Percentiles rank a stretch among this genome's conserved stretches.
These are phyloP conservation scores for Parnassius smintheus DNA, from an alignment of 2,888 invertebrate species.

Conservation along the genomic window DNA sequence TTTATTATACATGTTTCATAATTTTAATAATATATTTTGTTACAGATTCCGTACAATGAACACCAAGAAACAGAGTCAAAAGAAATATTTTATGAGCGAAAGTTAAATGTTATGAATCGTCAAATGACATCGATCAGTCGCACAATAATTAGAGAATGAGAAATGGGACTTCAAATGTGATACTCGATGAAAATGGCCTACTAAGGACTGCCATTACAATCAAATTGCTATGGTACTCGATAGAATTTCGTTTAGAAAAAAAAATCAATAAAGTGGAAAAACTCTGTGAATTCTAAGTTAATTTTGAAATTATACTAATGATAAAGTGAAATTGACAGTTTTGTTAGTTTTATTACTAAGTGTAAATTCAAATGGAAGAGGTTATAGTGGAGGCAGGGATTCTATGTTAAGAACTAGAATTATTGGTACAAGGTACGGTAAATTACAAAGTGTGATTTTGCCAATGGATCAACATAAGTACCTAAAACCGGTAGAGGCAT, in stretches of 20 bases:
- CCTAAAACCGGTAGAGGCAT: slow-evolving; percentile 89
- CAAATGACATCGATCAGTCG: slow-evolving; percentile 36
- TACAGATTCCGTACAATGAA: slow-evolving; percentile 16
- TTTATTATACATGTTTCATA: too few species aligned
- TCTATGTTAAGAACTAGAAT: slow-evolving; percentile 89
- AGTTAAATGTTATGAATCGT: slow-evolving; percentile 34
- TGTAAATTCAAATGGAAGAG: slow-evolving; percentile 62
- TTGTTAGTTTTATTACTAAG: slow-evolving; percentile 57
- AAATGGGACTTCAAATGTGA: slow-evolving; percentile 74
- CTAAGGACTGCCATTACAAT: slow-evolving; percentile 71
- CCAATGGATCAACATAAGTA: slow-evolving; percentile 89
- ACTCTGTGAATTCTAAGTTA: slow-evolving; percentile 35
- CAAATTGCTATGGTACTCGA: slow-evolving; percentile 60
- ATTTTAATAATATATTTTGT: slow-evolving; percentile 3
- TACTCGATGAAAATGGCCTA: slow-evolving; percentile 73
- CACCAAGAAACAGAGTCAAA: slow-evolving; percentile 1
- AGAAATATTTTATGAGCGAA: background rate
- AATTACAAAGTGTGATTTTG: slow-evolving; percentile 89
- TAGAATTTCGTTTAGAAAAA: slow-evolving; percentile 32
- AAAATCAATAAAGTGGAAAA: slow-evolving; percentile 34
- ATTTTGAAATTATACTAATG: slow-evolving; percentile 30
- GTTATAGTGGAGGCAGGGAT: slow-evolving; percentile 75
- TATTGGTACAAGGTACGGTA: slow-evolving; percentile 91
- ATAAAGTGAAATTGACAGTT: slow-evolving; percentile 23
- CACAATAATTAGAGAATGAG: slow-evolving; percentile 44